Conservation (phyloP, 2,113 vertebrate species). For the Vireo altiloquus region DNA sequence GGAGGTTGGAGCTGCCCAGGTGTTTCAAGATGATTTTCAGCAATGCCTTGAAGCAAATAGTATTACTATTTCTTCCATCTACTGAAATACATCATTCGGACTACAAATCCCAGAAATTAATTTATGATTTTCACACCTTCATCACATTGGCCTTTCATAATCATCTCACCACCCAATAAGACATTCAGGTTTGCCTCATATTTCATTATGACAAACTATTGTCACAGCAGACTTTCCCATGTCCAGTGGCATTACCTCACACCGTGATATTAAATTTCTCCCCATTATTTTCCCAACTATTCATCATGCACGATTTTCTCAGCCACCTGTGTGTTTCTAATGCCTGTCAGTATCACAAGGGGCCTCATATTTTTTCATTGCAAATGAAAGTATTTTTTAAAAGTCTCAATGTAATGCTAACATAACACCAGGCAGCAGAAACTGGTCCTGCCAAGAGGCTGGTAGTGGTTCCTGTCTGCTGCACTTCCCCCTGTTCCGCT, state of each 20-base stretch:
- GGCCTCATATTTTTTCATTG: not conserved
- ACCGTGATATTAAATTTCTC: not conserved
- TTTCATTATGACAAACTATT: not conserved
- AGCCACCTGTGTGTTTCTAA: not conserved
- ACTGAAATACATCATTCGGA: not conserved
- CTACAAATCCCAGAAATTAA: not conserved
- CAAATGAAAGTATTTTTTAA: not conserved
- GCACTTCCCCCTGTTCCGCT: not conserved
- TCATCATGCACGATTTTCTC: fast-evolving
- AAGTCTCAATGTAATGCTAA: not conserved
- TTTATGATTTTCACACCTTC: not conserved
- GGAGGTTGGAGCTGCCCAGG: not conserved
- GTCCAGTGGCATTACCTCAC: not conserved
- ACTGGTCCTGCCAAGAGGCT: not conserved
- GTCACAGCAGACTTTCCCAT: not conserved
- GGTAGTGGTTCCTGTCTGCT: not conserved
- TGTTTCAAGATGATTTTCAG: not conserved
- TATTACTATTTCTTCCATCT: not conserved
- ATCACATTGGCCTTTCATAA: not conserved
- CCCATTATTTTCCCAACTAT: not conserved
- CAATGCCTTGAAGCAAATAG: not conserved
- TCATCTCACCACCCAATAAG: not conserved
- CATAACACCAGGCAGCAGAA: not conserved
- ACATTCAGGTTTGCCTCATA: not conserved
- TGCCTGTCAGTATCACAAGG: not conserved